Base-by-base conservation (phyloP, 2,888 invertebrate genomes). In the Aphidoletes aphidimyza region DNA sequence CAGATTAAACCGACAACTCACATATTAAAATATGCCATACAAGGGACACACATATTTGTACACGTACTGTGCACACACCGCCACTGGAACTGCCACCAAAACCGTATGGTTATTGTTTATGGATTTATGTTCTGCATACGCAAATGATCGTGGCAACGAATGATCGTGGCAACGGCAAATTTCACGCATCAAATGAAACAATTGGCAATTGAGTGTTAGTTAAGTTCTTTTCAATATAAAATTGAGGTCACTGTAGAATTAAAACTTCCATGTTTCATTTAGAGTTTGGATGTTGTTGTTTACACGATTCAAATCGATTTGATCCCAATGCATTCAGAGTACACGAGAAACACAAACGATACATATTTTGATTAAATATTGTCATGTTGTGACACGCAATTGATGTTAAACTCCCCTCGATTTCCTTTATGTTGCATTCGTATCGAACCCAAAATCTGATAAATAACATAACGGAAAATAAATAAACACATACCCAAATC, bases 61-160 rank as follows among this genome's bases (percentile, higher is more conserved):
- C 5, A 22, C 11, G 54, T 26, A 26, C 22, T 54, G 22, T 6
- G 69, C 69, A 17, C 30, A 69, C n/a, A n/a, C n/a, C n/a, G n/a
- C n/a, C n/a, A n/a, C n/a, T n/a, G n/a, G n/a, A n/a, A n/a, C n/a
- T n/a, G n/a, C n/a, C n/a, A n/a, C n/a, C n/a, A n/a, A n/a, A n/a
- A 69, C 17, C 26, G 30, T 69, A 69, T 69, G 69, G 30, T 69
- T 69, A 69, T 69, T 69, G 69, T 69, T 69, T 69, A 54, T 69
- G 69, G 17, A 30, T 3, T 30, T 69, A 14, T 69, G 3, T 1
- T n/a, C 11, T 30, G 30, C 17, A 30, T 17, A 14, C 11, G 30
- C 69, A 69, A 69, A 69, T 69, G 69, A 26, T 69, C n/a, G n/a
- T n/a, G n/a, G n/a, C n/a, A 30, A 30, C 30, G 69, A 69, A 69